phyloP scores from a whole-genome alignment of 23 tunicate species.

The Trididemnum nubilum region DNA sequence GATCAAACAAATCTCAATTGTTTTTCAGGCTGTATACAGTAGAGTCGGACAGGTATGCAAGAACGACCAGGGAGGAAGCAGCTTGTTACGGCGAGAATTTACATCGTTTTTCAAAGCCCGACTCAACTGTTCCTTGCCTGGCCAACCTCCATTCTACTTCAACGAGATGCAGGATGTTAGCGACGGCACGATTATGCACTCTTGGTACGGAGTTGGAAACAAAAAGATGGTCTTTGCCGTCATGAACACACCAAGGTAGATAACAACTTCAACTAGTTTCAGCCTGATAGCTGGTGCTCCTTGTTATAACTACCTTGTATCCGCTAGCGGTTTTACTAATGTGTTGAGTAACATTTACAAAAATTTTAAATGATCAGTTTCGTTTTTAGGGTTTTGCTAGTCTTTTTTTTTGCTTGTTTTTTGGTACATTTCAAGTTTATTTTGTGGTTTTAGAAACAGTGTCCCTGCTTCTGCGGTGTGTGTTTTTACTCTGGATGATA shows the following conservation, averaged over 20 bases:
- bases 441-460: conserved; percentile 43
- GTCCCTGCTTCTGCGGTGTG: conserved; percentile 78
- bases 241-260: conserved; percentile 74
- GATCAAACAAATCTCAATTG: too few relatives aligned
- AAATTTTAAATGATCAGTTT: too few relatives aligned
- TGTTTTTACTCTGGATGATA: conserved; percentile 51
- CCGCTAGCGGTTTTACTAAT: background rate
- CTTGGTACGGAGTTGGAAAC: conserved; percentile 8
- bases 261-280: too few relatives aligned
- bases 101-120: conserved; percentile 68
- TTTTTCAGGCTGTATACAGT: conserved; percentile 41
- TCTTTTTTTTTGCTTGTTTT: too few relatives aligned
- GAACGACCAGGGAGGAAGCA: conserved; percentile 53
- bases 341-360: too few relatives aligned
- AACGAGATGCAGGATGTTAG: conserved; percentile 59
- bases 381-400: too few relatives aligned
- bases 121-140: conserved; percentile 73
- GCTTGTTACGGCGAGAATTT: conserved; percentile 40
- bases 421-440: too few relatives aligned
- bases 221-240: conserved; percentile 47
- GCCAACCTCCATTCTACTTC: conserved; percentile 83
- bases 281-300: too few relatives aligned
- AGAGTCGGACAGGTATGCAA: conserved; percentile 76
- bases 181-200: conserved; percentile 32
- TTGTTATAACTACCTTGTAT: background rate